These are phyloP conservation scores for Dendroctonus ponderosae DNA, from an alignment of 1,140 invertebrate genomes.

Conservation along the genomic window DNA sequence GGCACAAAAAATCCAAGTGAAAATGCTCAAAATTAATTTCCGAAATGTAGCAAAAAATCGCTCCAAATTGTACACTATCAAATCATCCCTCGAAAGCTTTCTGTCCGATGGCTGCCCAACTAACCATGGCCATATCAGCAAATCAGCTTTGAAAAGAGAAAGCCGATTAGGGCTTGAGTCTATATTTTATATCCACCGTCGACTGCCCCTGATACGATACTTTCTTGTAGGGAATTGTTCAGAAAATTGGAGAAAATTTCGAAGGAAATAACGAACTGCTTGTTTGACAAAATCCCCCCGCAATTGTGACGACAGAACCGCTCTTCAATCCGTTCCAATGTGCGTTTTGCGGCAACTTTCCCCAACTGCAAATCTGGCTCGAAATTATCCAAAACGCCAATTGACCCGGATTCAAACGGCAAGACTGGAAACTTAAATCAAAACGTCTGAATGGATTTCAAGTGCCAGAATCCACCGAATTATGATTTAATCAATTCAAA, in stretches of 20 bases:
- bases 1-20: no score
- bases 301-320: no score
- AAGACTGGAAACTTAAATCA: no score
- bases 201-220: conserved; percentile 14
- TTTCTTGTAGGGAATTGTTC: conserved; percentile 14
- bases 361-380: no score
- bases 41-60: conserved; percentile 11
- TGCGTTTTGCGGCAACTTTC: no score
- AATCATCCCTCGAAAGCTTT: conserved; percentile 20
- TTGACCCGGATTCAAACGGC: no score
- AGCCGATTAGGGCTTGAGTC: conserved; percentile 28
- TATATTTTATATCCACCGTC: conserved; percentile 26
- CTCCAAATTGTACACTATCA: conserved; percentile 21
- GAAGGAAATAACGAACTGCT: conserved; percentile 7
- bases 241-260: conserved; percentile 20
- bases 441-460: no score
- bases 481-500: neutral
- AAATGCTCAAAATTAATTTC: no score
- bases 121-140: conserved; percentile 26
- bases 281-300: conserved; percentile 8
- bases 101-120: conserved; percentile 21
- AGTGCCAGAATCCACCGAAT: no score
- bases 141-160: conserved; percentile 31
- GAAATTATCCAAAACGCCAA: no score
- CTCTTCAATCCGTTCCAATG: no score